phyloP scores from a whole-genome alignment of 2,113 vertebrate species.

The Rhinolophus sinicus region DNA sequence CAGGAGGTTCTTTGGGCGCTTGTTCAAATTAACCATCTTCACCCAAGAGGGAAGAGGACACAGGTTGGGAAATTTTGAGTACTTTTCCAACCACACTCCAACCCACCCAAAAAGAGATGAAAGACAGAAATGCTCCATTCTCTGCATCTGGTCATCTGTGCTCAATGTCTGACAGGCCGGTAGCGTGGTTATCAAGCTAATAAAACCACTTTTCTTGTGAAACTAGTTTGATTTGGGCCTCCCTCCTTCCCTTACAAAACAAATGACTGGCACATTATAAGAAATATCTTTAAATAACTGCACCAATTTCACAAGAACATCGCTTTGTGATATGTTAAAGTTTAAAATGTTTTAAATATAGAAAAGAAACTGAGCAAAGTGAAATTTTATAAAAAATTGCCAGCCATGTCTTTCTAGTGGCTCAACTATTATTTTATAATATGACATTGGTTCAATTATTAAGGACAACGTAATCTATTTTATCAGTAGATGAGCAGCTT shows the following conservation, averaged over 20 bases:
- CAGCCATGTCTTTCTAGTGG: neutral
- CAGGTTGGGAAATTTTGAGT: neutral
- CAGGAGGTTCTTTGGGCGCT: fast-evolving
- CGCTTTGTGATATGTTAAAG: neutral
- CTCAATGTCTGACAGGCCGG: fast-evolving
- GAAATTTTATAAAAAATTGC: neutral
- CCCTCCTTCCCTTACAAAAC: neutral
- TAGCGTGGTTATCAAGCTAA: neutral
- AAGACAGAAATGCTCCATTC: fast-evolving
- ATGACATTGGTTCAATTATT: neutral
- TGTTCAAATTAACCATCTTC: fast-evolving
- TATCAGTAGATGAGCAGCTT: neutral
- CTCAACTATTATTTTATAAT: neutral
- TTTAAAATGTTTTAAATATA: neutral
- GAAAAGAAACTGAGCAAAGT: neutral
- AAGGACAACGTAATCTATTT: neutral
- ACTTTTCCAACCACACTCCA: neutral
- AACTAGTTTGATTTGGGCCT: neutral
- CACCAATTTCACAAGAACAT: too few relatives aligned
- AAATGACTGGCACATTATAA: neutral
- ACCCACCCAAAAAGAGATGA: fast-evolving
- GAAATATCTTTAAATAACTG: neutral
- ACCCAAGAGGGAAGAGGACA: fast-evolving
- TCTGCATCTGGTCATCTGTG: fast-evolving
- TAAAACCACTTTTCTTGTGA: neutral